Percentiles rank a stretch among this genome's conserved stretches.
Evolutionary conservation across 2,113 vertebrate species (phyloP).

Genomic region (human): GRCh38 chr5:93030501-93031000

Average conservation of each 20-base stretch:
- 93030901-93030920: not conserved
- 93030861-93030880: not conserved
- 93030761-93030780: not conserved
- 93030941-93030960: accelerated
- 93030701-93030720: not conserved
- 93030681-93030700: not conserved
- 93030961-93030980: not conserved
- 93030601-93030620: conserved; percentile 3
- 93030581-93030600: not conserved
- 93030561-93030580: not conserved
- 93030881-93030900: accelerated
- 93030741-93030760: not conserved
- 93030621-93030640: not conserved
- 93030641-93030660: not conserved
- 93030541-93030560: not conserved
- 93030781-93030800: not conserved
- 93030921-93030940: accelerated
- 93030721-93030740: not conserved
- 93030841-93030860: not conserved
- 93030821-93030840: not conserved
- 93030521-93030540: not conserved
- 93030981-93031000: not conserved
- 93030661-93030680: not conserved
- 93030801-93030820: not conserved
- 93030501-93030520: not conserved